phyloP scores from a whole-genome alignment of 2,113 vertebrate species.

The Cyphomyrus discorhynchus region DNA sequence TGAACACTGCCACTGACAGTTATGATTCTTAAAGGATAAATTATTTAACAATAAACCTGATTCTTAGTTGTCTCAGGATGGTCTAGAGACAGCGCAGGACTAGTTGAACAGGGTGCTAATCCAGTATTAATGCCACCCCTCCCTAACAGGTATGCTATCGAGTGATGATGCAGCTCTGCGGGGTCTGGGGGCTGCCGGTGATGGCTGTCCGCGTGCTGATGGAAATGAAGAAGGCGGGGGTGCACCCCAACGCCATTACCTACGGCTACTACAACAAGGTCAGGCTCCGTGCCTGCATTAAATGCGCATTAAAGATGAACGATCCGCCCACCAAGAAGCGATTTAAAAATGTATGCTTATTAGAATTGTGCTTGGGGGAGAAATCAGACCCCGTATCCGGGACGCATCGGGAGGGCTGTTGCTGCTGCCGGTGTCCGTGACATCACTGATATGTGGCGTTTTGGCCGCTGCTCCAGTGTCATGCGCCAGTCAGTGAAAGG shows the following conservation, averaged over 20 bases:
- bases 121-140: background rate
- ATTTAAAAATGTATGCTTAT: background rate
- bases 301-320: background rate
- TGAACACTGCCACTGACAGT: background rate
- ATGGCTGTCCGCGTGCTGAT: conserved; percentile 90
- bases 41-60: background rate
- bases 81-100: background rate
- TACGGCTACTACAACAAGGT: conserved; percentile 99
- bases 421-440: background rate
- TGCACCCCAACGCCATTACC: conserved; percentile 92
- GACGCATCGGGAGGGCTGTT: background rate
- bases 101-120: background rate
- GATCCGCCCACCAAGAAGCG: background rate
- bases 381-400: background rate
- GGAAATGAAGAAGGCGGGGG: conserved; percentile 92
- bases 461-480: background rate
- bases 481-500: background rate
- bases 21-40: background rate
- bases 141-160: conserved; percentile 84
- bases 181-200: conserved; percentile 84
- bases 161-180: conserved; percentile 95
- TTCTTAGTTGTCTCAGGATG: background rate
- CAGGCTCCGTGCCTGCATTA: conserved; percentile 3
- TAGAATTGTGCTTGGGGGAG: background rate
- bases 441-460: background rate